phyloP scores from a whole-genome alignment of 92 coral and sea anemone species.

The Nematostella vectensis region DNA sequence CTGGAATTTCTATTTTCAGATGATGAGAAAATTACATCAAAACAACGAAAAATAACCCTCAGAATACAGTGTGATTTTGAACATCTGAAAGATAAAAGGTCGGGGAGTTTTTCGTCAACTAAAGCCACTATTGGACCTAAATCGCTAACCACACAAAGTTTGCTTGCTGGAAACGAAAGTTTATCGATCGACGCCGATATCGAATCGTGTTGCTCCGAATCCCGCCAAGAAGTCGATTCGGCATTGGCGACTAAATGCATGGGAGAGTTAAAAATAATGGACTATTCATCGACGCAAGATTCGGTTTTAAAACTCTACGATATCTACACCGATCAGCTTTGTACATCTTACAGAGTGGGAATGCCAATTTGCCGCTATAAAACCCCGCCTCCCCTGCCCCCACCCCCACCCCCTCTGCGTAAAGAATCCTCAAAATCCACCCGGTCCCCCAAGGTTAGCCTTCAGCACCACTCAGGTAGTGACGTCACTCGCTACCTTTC shows the following conservation, averaged over 20 bases:
- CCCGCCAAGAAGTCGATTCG: background rate
- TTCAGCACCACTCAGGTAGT: conserved; percentile 25
- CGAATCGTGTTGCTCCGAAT: background rate
- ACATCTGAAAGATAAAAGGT: conserved; percentile 2
- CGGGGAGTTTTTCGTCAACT: background rate
- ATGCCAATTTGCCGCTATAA: conserved; percentile 38
- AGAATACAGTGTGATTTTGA: too few species aligned
- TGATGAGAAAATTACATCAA: conserved; percentile 15
- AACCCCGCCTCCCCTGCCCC: conserved; percentile 36
- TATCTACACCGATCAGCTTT: conserved; percentile 49
- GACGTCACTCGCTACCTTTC: conserved; percentile 5
- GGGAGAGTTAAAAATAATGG: background rate
- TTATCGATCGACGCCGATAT: background rate
- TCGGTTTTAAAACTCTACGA: conserved; percentile 51
- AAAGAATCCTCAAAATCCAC: conserved; percentile 16
- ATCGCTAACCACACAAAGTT: background rate
- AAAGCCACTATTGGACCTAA: background rate
- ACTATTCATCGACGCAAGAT: conserved; percentile 13
- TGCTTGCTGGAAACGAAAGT: background rate
- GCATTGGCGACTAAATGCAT: background rate
- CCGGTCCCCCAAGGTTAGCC: conserved; percentile 11
- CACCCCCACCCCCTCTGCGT: conserved; percentile 32
- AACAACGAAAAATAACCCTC: conserved; percentile 7
- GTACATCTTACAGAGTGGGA: conserved; percentile 61
- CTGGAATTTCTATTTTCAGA: conserved; percentile 64